Evolutionary conservation across 1,140 invertebrate species (phyloP).

Genomic region (Temnothorax curvispinosus): DNA sequence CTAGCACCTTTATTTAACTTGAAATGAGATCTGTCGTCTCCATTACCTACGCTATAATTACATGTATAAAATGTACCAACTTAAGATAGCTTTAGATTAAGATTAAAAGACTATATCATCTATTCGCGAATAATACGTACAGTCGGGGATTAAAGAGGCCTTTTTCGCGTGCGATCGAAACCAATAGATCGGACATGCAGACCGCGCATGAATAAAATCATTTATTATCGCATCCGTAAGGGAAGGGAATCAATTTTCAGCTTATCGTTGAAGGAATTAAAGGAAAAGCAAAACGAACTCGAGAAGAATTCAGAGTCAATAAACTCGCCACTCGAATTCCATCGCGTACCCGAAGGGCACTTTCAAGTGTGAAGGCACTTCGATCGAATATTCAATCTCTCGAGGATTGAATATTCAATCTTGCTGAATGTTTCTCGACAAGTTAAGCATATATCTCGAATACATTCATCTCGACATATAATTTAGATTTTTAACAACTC

Average conservation of each 20-base stretch:
- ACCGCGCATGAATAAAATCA: constrained; percentile 3
- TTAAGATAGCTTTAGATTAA: constrained; percentile 71
- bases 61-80: constrained; percentile 75
- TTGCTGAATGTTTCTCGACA: constrained; percentile 29
- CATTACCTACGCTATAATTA: constrained; percentile 68
- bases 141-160: constrained; percentile 42
- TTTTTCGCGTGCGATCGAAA: not conserved
- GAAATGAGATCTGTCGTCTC: constrained; percentile 50
- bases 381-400: constrained; percentile 25
- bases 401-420: constrained; percentile 28
- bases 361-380: constrained; percentile 16
- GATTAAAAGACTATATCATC: constrained; percentile 68
- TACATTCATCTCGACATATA: not conserved
- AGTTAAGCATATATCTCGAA: not conserved
- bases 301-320: constrained; percentile 11
- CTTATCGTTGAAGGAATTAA: constrained; percentile 12
- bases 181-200: not conserved
- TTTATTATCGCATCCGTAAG: not conserved
- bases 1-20: not conserved
- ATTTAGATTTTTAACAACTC: not conserved
- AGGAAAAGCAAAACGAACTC: not conserved
- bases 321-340: constrained; percentile 19
- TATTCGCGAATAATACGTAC: constrained; percentile 59
- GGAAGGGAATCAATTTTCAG: constrained; percentile 21
- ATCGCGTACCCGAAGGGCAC: constrained; percentile 11